phyloP scores from a whole-genome alignment of 2,888 invertebrate genomes.

The Meloe dianella region DNA sequence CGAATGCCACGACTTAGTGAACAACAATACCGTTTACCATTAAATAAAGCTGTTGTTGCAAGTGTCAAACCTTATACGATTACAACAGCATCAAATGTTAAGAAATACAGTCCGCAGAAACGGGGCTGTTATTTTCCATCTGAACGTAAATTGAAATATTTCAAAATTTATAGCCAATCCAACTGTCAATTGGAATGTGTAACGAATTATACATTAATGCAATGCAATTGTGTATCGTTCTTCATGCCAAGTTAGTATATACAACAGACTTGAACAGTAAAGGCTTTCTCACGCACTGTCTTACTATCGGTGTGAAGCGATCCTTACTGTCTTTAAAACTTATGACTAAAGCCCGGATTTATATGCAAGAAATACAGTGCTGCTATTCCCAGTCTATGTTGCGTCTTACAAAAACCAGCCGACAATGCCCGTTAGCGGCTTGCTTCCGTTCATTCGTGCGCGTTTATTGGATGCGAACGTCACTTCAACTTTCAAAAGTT shows the following conservation, averaged over 20 bases:
- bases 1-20: constrained; percentile 70
- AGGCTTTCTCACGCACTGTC: too few species aligned
- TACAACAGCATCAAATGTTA: constrained; percentile 70
- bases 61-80: constrained; percentile 75
- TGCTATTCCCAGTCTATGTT: too few species aligned
- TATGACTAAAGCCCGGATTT: too few species aligned
- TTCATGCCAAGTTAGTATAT: constrained; percentile 66
- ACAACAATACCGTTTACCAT: constrained; percentile 72
- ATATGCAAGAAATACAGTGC: too few species aligned
- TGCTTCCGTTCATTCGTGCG: too few species aligned
- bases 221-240: constrained; percentile 60
- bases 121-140: constrained; percentile 72
- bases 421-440: too few species aligned
- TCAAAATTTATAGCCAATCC: constrained; percentile 71
- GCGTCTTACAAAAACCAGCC: too few species aligned
- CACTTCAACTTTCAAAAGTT: too few species aligned
- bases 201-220: constrained; percentile 67
- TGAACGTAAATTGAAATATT: constrained; percentile 69
- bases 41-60: constrained; percentile 71
- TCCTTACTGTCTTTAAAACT: too few species aligned
- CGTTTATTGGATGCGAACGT: too few species aligned
- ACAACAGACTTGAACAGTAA: too few species aligned
- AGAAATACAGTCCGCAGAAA: constrained; percentile 66
- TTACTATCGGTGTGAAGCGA: too few species aligned
- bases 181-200: constrained; percentile 76